Conservation (phyloP, 2,113 vertebrate genomes). For the Suricata suricatta region DNA sequence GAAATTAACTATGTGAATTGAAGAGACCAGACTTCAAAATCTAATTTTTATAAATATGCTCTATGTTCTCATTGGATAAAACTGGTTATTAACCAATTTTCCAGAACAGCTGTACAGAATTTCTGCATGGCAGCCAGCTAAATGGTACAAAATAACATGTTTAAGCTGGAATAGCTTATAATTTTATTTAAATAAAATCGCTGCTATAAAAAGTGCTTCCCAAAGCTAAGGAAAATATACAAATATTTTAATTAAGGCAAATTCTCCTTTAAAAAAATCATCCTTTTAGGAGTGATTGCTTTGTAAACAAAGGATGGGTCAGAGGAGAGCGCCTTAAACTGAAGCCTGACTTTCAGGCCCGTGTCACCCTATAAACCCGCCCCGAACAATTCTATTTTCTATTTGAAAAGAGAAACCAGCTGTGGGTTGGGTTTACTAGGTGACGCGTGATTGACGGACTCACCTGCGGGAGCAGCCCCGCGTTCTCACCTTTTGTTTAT, state of each 20-base stretch:
- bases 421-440: slow-evolving; percentile 71
- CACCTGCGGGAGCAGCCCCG: slow-evolving; percentile 69
- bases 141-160: slow-evolving; percentile 69
- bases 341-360: slow-evolving; percentile 70
- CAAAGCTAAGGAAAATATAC: slow-evolving; percentile 70
- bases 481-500: slow-evolving; percentile 76
- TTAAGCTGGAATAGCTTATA: slow-evolving; percentile 65
- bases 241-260: slow-evolving; percentile 79
- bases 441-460: slow-evolving; percentile 70
- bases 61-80: slow-evolving; percentile 73
- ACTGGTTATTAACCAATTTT: slow-evolving; percentile 81
- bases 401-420: slow-evolving; percentile 76
- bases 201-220: slow-evolving; percentile 60
- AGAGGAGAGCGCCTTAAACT: slow-evolving; percentile 62
- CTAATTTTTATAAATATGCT: slow-evolving; percentile 80
- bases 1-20: slow-evolving; percentile 60
- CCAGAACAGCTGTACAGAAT: slow-evolving; percentile 78
- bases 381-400: slow-evolving; percentile 77
- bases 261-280: slow-evolving; percentile 70
- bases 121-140: slow-evolving; percentile 74
- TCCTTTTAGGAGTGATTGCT: slow-evolving; percentile 65
- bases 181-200: slow-evolving; percentile 71
- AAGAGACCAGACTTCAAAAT: slow-evolving; percentile 78
- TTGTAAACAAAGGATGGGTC: slow-evolving; percentile 74
- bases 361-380: slow-evolving; percentile 72